Conservation (phyloP, 2,113 vertebrate species). For the Jacana jacana region DNA sequence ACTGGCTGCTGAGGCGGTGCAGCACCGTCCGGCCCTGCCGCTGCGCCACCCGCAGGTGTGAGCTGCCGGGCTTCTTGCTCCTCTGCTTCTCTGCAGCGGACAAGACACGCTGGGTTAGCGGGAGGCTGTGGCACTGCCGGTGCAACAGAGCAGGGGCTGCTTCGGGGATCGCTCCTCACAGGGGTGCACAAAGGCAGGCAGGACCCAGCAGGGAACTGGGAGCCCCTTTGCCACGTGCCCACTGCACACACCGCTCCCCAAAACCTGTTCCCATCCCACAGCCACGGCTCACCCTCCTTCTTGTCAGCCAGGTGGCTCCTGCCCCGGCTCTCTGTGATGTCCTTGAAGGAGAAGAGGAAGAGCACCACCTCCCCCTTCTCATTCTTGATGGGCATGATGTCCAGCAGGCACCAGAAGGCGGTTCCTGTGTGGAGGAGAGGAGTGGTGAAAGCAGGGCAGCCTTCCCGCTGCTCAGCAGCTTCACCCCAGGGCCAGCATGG, state of each 20-base stretch:
- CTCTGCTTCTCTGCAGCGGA: conserved; percentile 66
- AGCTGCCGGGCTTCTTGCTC: conserved; percentile 72
- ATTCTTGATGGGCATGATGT: conserved; percentile 96
- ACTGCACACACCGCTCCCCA: background rate
- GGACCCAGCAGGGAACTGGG: background rate
- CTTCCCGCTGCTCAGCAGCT: accelerated
- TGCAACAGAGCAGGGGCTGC: background rate
- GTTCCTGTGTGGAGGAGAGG: conserved; percentile 72
- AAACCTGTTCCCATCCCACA: background rate
- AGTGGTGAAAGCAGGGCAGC: background rate
- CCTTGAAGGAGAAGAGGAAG: conserved; percentile 96
- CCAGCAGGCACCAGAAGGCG: conserved; percentile 90
- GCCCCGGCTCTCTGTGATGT: conserved; percentile 83
- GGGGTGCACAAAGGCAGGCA: accelerated
- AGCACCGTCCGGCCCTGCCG: conserved; percentile 79
- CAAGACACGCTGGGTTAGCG: background rate
- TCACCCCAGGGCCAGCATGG: accelerated
- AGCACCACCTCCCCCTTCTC: conserved; percentile 95
- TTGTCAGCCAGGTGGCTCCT: conserved; percentile 67
- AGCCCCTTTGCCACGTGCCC: accelerated
- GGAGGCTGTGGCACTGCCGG: background rate
- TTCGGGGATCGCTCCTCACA: background rate
- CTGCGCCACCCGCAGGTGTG: conserved; percentile 73
- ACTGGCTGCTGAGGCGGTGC: conserved; percentile 80
- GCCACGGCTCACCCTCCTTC: conserved; percentile 74